Evolutionary conservation across 1,140 invertebrate genomes (phyloP).

Genomic region (Cherax quadricarinatus): DNA sequence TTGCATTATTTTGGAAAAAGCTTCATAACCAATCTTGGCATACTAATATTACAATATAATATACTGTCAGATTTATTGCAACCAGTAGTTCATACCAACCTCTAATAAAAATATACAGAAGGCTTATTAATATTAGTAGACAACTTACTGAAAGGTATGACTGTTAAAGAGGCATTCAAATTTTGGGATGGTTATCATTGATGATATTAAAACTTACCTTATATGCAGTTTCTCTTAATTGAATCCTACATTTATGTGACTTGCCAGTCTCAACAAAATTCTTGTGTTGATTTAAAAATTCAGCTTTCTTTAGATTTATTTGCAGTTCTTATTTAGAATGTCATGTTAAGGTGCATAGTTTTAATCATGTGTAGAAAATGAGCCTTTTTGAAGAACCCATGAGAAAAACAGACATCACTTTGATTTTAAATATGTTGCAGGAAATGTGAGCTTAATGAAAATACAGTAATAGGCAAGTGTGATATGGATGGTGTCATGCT

Average conservation of each 20-base stretch:
- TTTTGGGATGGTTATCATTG: not conserved
- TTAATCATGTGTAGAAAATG: not conserved
- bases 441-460: conserved; percentile 1
- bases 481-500: conserved; percentile 2
- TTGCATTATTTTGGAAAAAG: not conserved
- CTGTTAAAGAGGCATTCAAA: not conserved
- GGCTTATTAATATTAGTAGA: not conserved
- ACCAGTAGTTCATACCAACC: not conserved
- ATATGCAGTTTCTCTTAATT: conserved; percentile 3
- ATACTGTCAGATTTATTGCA: not conserved
- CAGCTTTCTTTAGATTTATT: not conserved
- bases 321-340: not conserved
- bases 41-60: not conserved
- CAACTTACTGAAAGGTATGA: not conserved
- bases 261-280: not conserved
- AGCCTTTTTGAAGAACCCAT: not conserved
- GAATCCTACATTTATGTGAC: not conserved
- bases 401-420: not conserved
- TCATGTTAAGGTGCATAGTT: not conserved
- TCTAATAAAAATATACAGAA: not conserved
- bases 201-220: not conserved
- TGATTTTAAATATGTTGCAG: not conserved
- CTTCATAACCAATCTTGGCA: not conserved
- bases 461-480: not conserved
- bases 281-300: not conserved